Base-by-base conservation (phyloP, 2,797 vertebrate species). In the Enteromius treurensis region DNA sequence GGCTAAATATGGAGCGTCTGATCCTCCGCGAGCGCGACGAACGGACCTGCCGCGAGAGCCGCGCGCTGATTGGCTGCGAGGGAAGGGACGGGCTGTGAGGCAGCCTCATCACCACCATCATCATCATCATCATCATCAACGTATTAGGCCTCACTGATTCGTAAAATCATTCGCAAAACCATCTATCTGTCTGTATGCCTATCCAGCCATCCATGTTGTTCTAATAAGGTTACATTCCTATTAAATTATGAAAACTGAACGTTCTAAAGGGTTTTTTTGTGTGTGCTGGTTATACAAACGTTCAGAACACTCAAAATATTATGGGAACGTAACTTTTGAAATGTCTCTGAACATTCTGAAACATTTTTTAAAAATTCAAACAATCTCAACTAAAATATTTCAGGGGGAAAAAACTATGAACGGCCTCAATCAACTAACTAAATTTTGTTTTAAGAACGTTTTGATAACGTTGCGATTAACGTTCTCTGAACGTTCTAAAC, bases 1-100 rank as follows among this genome's bases (percentile, higher is more conserved):
- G 90, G 90, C 94, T 95, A 95, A 94, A 95, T 94, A 95, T 95
- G 94, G 94, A 92, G 93, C 93, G 94, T 91, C 93, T 91, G 90
- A 81, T 73, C 87, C 89, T 92, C 87, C 92, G 92, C 93, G 93
- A 94, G 93, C 92, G 91, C 90, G 91, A 93, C 93, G 79, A 51
- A 92, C 92, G 91, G 93, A 93, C 86, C 81, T 82, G 80, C 82
- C 14, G 79, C 80, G 77, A 58, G 87, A 85, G 79, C 42, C 58
- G 47, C 6, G n/a, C 34, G 55, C 79, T 45, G n/a, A 88, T 88
- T 88, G 87, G 85, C 32, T 60, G 37, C 34, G 14, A 69, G 62
- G 23, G 58, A 42, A 60, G 60, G 45, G 91, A 92, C 68, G 91
- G 91, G 88, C 26, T 85, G 86, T 64, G 80, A 83, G 86, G 70